These are phyloP conservation scores for Prosopocoilus inquinatus DNA, from an alignment of 2,888 invertebrate species.

Conservation along the genomic window DNA sequence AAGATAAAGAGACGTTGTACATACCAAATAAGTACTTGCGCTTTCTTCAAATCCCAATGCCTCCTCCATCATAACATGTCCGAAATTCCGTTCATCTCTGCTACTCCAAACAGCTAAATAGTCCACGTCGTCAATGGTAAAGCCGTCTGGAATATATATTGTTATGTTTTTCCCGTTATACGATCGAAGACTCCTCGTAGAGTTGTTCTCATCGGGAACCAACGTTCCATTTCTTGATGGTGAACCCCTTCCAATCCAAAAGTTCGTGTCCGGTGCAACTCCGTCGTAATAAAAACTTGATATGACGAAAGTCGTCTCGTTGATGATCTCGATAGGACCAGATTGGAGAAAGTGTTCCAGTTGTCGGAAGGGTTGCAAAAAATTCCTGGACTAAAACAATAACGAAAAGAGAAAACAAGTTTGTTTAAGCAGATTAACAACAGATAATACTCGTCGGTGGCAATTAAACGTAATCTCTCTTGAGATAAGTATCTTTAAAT, in stretches of 20 bases:
- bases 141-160: conserved; percentile 21
- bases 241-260: conserved; percentile 28
- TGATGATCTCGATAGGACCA: conserved; percentile 26
- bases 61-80: conserved; percentile 16
- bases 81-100: conserved; percentile 16
- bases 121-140: conserved; percentile 27
- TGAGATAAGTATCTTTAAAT: too few relatives aligned
- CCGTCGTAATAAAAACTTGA: conserved; percentile 30
- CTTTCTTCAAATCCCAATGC: not conserved
- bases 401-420: too few relatives aligned
- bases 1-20: not conserved
- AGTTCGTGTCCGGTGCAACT: conserved; percentile 27
- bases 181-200: conserved; percentile 6
- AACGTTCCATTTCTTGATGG: conserved; percentile 19
- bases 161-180: conserved; percentile 23
- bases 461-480: too few relatives aligned
- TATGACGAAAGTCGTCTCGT: conserved; percentile 24
- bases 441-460: too few relatives aligned
- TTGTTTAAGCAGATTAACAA: too few relatives aligned
- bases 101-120: conserved; percentile 29
- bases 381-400: conserved; percentile 11
- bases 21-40: too few relatives aligned
- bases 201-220: conserved; percentile 20
- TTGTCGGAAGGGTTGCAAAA: conserved; percentile 19
- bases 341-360: conserved; percentile 26